These are phyloP conservation scores for Pteromalus puparum DNA, from an alignment of 1,140 invertebrate genomes.

Conservation along the genomic window DNA sequence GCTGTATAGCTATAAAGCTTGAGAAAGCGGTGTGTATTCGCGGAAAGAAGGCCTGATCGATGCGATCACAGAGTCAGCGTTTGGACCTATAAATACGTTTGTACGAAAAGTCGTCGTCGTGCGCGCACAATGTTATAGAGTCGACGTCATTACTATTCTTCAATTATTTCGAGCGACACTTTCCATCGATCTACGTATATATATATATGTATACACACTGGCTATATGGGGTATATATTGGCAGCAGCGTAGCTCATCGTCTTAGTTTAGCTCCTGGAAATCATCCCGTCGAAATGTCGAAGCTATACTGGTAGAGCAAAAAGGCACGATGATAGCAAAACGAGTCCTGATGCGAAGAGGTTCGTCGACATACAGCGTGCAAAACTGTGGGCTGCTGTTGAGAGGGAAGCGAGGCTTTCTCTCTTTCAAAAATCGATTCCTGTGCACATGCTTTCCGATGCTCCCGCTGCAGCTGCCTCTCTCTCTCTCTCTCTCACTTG, in stretches of 20 bases:
- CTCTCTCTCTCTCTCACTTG: neutral
- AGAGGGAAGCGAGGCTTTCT: neutral
- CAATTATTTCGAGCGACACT: neutral
- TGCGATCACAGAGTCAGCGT: conserved; percentile 26
- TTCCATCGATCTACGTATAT: neutral
- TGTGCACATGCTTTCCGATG: neutral
- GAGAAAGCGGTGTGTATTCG: neutral
- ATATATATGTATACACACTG: too few relatives aligned
- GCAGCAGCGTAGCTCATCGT: too few relatives aligned
- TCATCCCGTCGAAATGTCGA: neutral
- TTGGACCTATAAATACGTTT: neutral
- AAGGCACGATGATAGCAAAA: neutral
- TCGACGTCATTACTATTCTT: neutral
- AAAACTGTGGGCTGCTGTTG: too few relatives aligned
- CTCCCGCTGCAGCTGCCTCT: neutral
- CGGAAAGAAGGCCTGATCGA: conserved; percentile 28
- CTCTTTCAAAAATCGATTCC: neutral
- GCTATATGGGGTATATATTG: too few relatives aligned
- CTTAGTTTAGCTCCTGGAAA: neutral
- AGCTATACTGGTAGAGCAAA: neutral
- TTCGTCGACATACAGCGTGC: neutral
- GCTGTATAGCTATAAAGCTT: neutral
- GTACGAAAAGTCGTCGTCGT: neutral
- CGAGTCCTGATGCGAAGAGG: neutral
- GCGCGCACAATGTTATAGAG: neutral